Conservation (phyloP, 2,113 vertebrate genomes). For the Sus scrofa region T2T-Sscrofa CM000819.6:135573001-135573500, state of each 20-base stretch:
- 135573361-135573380: not conserved
- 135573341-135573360: not conserved
- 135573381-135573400: not conserved
- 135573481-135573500: not conserved
- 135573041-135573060: no score
- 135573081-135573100: no score
- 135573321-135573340: not conserved
- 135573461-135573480: not conserved
- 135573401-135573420: not conserved
- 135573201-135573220: no score
- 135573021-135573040: not conserved
- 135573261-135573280: no score
- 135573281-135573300: no score
- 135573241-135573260: no score
- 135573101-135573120: no score
- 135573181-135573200: no score
- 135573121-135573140: no score
- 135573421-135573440: not conserved
- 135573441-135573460: not conserved
- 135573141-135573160: no score
- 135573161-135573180: no score
- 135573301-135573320: not conserved
- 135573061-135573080: no score
- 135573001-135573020: not conserved
- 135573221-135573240: not conserved